A percentile compares a stretch with the other conserved stretches of the same genome.
phyloP scores from a whole-genome alignment of 1,140 invertebrate species.

The Drosophila gunungcola region DNA sequence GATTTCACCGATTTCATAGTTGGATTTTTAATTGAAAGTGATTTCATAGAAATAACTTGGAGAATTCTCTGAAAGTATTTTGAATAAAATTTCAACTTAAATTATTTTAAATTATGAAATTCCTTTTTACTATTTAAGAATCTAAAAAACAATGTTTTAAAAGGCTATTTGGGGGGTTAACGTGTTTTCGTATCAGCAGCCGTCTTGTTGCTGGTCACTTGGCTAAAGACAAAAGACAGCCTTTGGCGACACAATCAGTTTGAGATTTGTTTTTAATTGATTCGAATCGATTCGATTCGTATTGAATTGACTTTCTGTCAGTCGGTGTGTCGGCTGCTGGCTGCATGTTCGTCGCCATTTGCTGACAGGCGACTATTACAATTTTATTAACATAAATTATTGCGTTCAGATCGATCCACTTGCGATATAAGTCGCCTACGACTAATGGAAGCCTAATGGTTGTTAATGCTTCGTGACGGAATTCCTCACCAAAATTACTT shows the following conservation, averaged over 20 bases:
- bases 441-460: slow-evolving; percentile 62
- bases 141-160: background rate
- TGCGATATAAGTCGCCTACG: slow-evolving; percentile 13
- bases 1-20: too few relatives aligned
- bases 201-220: slow-evolving; percentile 20
- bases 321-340: slow-evolving; percentile 33
- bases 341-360: slow-evolving; percentile 61
- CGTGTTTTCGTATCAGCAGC: slow-evolving; percentile 24
- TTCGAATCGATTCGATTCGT: slow-evolving; percentile 55
- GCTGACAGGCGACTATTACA: slow-evolving; percentile 66
- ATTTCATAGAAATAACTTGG: too few relatives aligned
- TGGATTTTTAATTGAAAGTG: too few relatives aligned
- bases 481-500: slow-evolving; percentile 44
- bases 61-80: too few relatives aligned
- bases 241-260: slow-evolving; percentile 49
- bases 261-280: slow-evolving; percentile 68
- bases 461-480: slow-evolving; percentile 42
- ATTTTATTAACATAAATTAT: slow-evolving; percentile 77
- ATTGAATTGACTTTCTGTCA: slow-evolving; percentile 53
- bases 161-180: slow-evolving; percentile 14
- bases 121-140: too few relatives aligned
- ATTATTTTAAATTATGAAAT: too few relatives aligned
- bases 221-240: slow-evolving; percentile 55
- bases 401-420: slow-evolving; percentile 21
- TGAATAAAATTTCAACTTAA: too few relatives aligned